Percentiles rank a stretch among this genome's conserved stretches.
phyloP scores from a whole-genome alignment of 2,113 vertebrate genomes.

The Nesogale talazaci region DNA sequence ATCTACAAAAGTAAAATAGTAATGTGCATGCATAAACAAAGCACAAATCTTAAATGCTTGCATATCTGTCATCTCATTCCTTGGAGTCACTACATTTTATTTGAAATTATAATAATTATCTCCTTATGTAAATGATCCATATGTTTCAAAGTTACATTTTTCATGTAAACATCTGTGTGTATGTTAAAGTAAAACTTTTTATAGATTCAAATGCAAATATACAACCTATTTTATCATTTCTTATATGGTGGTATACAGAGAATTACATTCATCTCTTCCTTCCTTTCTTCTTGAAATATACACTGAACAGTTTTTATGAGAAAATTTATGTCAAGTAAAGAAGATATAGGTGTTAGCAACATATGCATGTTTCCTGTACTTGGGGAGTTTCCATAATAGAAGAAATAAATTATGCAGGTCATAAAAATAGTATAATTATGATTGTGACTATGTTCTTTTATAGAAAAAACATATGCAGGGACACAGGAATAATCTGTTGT shows the following conservation, averaged over 20 bases:
- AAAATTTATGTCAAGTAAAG: too few species aligned
- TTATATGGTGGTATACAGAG: not conserved
- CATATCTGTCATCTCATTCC: not conserved
- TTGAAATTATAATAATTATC: constrained; percentile 35
- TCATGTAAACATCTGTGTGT: not conserved
- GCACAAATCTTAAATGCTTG: not conserved
- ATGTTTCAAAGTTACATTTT: not conserved
- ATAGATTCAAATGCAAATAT: not conserved
- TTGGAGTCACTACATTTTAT: constrained; percentile 42
- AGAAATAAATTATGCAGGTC: not conserved
- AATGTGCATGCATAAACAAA: not conserved
- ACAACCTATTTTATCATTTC: constrained; percentile 7
- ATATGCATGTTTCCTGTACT: not conserved
- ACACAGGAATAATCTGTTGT: not conserved
- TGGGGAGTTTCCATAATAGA: not conserved
- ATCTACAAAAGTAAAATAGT: constrained; percentile 31
- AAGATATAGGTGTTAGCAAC: too few species aligned
- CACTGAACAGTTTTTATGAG: not conserved
- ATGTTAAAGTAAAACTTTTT: not conserved
- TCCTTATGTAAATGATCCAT: not conserved
- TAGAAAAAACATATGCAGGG: not conserved
- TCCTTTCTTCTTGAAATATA: not conserved
- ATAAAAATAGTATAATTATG: not conserved
- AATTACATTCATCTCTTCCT: not conserved
- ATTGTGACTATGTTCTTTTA: not conserved